Evolutionary conservation across 2,113 vertebrate genomes (phyloP).

Genomic region (Megatriorchis doriae): DNA sequence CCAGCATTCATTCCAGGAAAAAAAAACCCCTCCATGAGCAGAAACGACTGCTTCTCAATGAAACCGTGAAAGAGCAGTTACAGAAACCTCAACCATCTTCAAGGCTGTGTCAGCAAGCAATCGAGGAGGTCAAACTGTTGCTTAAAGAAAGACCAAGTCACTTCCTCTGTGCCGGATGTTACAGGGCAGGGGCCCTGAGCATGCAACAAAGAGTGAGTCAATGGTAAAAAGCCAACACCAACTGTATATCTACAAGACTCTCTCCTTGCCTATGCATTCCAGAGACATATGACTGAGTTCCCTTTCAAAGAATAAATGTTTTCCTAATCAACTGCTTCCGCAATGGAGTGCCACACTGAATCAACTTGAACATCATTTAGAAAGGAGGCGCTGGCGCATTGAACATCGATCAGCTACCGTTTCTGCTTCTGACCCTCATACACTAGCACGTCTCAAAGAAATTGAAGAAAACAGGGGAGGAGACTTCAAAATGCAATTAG

Average conservation of each 20-base stretch:
- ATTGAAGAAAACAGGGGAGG: background rate
- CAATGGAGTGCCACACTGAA: too few species aligned
- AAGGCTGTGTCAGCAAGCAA: background rate
- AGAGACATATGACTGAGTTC: background rate
- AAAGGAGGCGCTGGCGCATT: background rate
- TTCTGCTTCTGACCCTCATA: background rate
- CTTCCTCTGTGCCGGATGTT: background rate
- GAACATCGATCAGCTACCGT: background rate
- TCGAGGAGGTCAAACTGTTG: background rate
- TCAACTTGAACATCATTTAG: too few species aligned
- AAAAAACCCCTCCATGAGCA: background rate
- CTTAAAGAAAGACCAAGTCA: background rate
- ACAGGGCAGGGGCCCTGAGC: background rate
- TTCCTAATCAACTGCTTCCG: background rate
- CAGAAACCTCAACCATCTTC: background rate
- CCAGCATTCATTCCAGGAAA: background rate
- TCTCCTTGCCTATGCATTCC: background rate
- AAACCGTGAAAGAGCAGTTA: background rate
- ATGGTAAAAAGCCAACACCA: background rate
- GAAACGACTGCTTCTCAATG: background rate
- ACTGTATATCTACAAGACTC: background rate
- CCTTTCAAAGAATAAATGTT: background rate
- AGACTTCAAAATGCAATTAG: background rate
- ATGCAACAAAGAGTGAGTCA: background rate
- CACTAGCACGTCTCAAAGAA: rapidly evolving